phyloP scores from a whole-genome alignment of 2,797 vertebrate species.

The Platalea minor region DNA sequence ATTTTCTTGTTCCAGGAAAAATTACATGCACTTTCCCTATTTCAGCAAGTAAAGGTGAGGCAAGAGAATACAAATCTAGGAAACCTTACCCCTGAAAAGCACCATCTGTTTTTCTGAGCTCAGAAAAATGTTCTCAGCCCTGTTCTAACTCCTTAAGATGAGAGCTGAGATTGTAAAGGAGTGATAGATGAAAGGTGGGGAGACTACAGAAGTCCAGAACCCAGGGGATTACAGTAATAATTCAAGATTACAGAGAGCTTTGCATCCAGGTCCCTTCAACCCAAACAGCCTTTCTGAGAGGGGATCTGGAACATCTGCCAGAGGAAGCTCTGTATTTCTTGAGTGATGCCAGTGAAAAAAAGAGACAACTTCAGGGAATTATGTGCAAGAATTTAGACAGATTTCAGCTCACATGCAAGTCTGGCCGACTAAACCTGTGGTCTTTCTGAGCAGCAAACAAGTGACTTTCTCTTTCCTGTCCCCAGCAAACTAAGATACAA shows the following conservation, averaged over 20 bases:
- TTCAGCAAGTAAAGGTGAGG: background rate
- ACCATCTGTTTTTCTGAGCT: background rate
- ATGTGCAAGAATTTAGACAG: background rate
- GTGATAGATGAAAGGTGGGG: background rate
- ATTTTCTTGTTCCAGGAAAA: background rate
- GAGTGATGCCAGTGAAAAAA: background rate
- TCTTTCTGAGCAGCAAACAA: background rate
- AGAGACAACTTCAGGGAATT: background rate
- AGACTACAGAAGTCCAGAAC: background rate
- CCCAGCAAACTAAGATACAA: background rate
- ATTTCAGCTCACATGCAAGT: background rate
- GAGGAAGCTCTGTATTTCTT: background rate
- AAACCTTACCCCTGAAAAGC: background rate
- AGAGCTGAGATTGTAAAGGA: background rate
- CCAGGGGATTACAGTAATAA: background rate
- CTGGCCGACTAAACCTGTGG: background rate
- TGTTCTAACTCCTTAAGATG: background rate
- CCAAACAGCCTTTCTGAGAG: background rate
- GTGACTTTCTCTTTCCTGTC: background rate
- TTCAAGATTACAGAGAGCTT: background rate
- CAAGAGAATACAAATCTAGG: background rate
- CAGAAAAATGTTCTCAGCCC: background rate
- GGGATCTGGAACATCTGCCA: background rate
- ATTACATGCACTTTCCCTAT: background rate
- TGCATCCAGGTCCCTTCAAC: background rate